A percentile compares a stretch with the other conserved stretches of the same genome.
These are phyloP conservation scores for Metopia argyrocephala DNA, from an alignment of 2,888 invertebrate species.

Conservation along the genomic window DNA sequence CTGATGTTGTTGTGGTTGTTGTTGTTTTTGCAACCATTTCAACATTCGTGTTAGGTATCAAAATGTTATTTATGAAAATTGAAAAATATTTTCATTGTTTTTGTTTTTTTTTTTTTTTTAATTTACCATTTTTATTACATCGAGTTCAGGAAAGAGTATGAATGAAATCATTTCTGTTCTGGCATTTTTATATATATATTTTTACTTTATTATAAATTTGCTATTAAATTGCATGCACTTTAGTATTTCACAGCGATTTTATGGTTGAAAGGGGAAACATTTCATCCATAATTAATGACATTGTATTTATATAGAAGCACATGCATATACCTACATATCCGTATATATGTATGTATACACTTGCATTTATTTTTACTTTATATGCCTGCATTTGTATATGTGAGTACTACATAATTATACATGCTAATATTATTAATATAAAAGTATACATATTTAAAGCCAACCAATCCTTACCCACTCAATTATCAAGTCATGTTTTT, in stretches of 20 bases:
- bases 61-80: constrained; percentile 74
- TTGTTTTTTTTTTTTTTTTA: too few relatives aligned
- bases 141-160: constrained; percentile 24
- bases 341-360: neutral
- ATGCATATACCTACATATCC: neutral
- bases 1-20: neutral
- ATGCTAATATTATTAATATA: too few relatives aligned
- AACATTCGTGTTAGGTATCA: constrained; percentile 64
- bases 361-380: too few relatives aligned
- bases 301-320: neutral
- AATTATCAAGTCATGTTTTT: too few relatives aligned
- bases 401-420: too few relatives aligned
- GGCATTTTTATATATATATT: neutral
- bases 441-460: too few relatives aligned
- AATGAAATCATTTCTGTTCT: neutral
- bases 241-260: constrained; percentile 46
- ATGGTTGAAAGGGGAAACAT: constrained; percentile 35
- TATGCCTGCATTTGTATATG: too few relatives aligned
- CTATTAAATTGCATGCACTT: constrained; percentile 37
- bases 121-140: constrained; percentile 53
- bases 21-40: constrained; percentile 2
- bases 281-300: constrained; percentile 52
- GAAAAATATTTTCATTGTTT: constrained; percentile 71
- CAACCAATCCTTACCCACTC: too few relatives aligned
- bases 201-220: constrained; percentile 25